Evolutionary conservation across 2,888 invertebrate genomes (phyloP).

Genomic region (Halictus quadricinctus): DNA sequence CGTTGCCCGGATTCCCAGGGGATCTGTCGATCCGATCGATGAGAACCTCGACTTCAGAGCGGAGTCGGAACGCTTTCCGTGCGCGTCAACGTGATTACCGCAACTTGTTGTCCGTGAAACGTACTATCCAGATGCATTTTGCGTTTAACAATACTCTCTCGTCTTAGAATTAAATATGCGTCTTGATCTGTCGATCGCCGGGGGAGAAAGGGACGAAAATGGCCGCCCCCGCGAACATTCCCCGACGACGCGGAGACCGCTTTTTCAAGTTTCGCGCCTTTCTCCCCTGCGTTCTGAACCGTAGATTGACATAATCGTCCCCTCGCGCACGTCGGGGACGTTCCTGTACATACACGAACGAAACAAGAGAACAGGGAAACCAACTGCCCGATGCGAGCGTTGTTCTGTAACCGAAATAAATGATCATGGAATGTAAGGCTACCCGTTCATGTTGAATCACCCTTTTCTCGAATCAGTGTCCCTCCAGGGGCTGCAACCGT

Average conservation of each 20-base stretch:
- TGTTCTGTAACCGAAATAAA: constrained; percentile 77
- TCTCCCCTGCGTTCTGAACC: constrained; percentile 29
- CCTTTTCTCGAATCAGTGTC: background rate
- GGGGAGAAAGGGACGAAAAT: constrained; percentile 17
- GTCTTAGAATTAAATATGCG: constrained; percentile 33
- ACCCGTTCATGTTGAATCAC: constrained; percentile 20
- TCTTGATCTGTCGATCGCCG: constrained; percentile 20
- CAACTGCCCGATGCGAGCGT: constrained; percentile 54
- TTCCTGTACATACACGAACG: constrained; percentile 57
- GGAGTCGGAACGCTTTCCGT: background rate
- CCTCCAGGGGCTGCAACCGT: background rate
- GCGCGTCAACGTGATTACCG: constrained; percentile 10
- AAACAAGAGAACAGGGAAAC: constrained; percentile 43
- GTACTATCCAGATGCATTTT: constrained; percentile 29
- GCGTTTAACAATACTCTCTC: constrained; percentile 39
- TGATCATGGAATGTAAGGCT: constrained; percentile 73
- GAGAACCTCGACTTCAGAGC: background rate
- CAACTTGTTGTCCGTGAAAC: constrained; percentile 31
- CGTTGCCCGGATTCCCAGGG: background rate
- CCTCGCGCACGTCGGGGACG: constrained; percentile 31
- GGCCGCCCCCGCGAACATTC: background rate
- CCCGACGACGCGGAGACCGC: background rate
- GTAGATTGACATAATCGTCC: constrained; percentile 45
- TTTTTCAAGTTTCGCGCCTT: background rate
- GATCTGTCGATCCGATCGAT: constrained; percentile 1